A percentile compares a stretch with the other conserved stretches of the same genome.
phyloP scores from a whole-genome alignment of 2,888 invertebrate genomes.

The Synergus itoensis region DNA sequence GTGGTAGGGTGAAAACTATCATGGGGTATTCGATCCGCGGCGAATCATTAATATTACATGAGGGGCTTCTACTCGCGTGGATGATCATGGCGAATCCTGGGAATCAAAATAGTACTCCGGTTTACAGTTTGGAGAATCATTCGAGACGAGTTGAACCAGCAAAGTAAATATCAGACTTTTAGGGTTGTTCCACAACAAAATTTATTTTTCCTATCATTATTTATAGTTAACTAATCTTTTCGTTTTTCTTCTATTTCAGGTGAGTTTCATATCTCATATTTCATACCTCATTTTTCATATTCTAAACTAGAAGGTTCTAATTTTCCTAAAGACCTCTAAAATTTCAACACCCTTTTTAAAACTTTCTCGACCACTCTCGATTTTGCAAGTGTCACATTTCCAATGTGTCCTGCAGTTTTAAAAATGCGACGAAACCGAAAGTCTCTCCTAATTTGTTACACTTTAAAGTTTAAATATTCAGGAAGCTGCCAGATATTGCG shows the following conservation, averaged over 20 bases:
- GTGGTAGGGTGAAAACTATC: conserved; percentile 68
- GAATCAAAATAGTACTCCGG: conserved; percentile 71
- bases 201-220: no score
- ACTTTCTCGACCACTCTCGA: neutral
- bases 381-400: neutral
- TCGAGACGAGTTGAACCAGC: neutral
- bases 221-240: neutral
- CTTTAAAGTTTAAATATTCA: neutral
- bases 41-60: conserved; percentile 77
- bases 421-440: neutral
- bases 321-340: neutral
- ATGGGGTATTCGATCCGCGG: conserved; percentile 75
- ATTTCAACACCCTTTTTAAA: neutral
- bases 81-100: conserved; percentile 71
- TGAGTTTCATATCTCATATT: no score
- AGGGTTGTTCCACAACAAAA: neutral
- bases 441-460: neutral
- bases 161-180: neutral
- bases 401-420: neutral
- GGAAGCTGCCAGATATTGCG: neutral
- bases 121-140: conserved; percentile 59
- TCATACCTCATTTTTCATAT: no score
- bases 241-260: neutral
- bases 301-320: neutral
- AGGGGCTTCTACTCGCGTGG: conserved; percentile 68